Conservation (phyloP, 2,797 vertebrate genomes). For the Lerista edwardsae region DNA sequence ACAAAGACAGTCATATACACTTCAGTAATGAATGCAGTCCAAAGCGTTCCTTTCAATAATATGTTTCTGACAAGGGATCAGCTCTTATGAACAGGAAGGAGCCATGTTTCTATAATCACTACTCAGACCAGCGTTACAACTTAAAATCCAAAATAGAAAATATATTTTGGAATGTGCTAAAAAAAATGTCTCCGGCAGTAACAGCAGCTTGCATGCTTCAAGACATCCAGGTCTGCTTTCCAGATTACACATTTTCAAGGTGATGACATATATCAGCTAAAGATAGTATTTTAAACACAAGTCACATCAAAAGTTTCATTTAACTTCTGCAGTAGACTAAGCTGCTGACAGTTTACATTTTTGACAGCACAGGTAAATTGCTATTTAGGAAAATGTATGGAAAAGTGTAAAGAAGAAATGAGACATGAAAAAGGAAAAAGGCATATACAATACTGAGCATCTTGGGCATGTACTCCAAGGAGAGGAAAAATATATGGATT, state of each 20-base stretch:
- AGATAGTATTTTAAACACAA: slow-evolving; percentile 73
- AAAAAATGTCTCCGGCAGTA: slow-evolving; percentile 44
- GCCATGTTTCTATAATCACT: slow-evolving; percentile 67
- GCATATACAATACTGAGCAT: slow-evolving; percentile 63
- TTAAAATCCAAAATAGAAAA: slow-evolving; percentile 70
- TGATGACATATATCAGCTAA: slow-evolving; percentile 74
- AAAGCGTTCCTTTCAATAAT: slow-evolving; percentile 37
- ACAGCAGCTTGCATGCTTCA: slow-evolving; percentile 66
- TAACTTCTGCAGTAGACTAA: slow-evolving; percentile 73
- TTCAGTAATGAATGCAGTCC: slow-evolving; percentile 6
- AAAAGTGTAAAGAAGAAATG: slow-evolving; percentile 40
- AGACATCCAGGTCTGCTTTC: slow-evolving; percentile 71
- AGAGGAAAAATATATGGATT: neutral
- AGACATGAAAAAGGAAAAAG: slow-evolving; percentile 2
- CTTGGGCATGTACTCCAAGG: slow-evolving; percentile 52
- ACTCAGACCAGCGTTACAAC: slow-evolving; percentile 62
- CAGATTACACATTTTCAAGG: slow-evolving; percentile 73
- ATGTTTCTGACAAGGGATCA: slow-evolving; percentile 56
- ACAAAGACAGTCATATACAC: neutral
- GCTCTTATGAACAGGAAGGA: slow-evolving; percentile 71
- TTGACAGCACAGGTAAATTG: slow-evolving; percentile 72
- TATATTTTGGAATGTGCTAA: slow-evolving; percentile 73
- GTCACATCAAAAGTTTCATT: slow-evolving; percentile 75
- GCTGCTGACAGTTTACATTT: slow-evolving; percentile 72
- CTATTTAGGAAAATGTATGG: slow-evolving; percentile 58